Evolutionary conservation across 92 coral and sea anemone species (phyloP).

Genomic region (Heteractis magnifica): DNA sequence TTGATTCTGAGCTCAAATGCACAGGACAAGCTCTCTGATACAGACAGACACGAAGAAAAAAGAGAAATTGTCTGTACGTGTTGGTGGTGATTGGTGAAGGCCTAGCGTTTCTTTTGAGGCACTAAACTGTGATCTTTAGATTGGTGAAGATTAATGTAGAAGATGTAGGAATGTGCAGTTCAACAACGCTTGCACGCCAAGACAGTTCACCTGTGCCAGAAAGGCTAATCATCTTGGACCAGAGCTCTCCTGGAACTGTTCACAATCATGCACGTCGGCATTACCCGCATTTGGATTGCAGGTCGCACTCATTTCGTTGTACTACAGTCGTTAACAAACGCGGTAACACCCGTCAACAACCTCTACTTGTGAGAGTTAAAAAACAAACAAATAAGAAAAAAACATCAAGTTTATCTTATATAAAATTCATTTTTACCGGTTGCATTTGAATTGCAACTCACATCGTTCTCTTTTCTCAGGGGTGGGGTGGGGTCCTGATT

Average conservation of each 20-base stretch:
- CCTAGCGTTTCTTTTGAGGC: no score
- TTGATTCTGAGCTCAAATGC: neutral
- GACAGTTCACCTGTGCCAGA: neutral
- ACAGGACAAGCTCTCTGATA: neutral
- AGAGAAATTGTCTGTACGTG: neutral
- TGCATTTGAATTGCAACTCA: slow-evolving; percentile 52
- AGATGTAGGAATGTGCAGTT: neutral
- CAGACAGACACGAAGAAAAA: neutral
- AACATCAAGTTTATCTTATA: neutral
- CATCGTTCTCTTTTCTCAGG: neutral
- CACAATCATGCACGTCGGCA: neutral
- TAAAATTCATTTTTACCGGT: neutral
- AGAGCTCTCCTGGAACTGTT: neutral
- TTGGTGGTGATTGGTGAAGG: no score
- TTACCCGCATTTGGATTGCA: slow-evolving; percentile 23
- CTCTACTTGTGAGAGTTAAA: neutral
- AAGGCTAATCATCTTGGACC: neutral
- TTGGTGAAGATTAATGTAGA: no score
- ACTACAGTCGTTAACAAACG: neutral
- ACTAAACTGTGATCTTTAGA: no score
- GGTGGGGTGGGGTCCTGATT: neutral
- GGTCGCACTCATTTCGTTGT: neutral
- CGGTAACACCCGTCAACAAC: neutral
- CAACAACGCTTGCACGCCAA: neutral
- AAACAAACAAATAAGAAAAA: neutral